Percentiles rank a stretch among this genome's conserved stretches.
phyloP scores from a whole-genome alignment of 2,888 invertebrate species.

The Microctonus hyperodae region DNA sequence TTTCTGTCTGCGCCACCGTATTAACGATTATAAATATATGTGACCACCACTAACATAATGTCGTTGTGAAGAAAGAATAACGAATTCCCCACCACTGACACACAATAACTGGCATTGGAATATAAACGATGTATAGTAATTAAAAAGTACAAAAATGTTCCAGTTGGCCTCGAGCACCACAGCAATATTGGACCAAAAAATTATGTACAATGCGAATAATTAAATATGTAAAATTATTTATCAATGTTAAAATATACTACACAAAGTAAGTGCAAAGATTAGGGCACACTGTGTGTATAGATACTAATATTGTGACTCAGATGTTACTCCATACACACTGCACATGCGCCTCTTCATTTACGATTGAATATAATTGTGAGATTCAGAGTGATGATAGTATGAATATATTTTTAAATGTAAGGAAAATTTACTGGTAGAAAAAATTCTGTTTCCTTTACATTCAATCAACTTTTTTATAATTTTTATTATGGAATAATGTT shows the following conservation, averaged over 20 bases:
- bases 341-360: constrained; percentile 20
- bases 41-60: constrained; percentile 6
- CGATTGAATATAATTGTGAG: no score
- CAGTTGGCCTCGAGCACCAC: background rate
- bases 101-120: background rate
- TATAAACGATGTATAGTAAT: background rate
- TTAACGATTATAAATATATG: background rate
- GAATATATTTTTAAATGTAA: no score
- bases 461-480: no score
- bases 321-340: background rate
- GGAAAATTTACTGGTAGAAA: no score
- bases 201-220: background rate
- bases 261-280: background rate
- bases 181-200: background rate
- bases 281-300: constrained; percentile 8
- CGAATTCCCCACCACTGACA: background rate
- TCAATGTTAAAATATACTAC: background rate
- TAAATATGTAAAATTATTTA: background rate
- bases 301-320: background rate
- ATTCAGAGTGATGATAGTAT: no score
- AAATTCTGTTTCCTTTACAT: no score
- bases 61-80: background rate
- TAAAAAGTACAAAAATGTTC: background rate
- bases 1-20: background rate
- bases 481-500: no score